A percentile compares a stretch with the other conserved stretches of the same genome.
Conservation (phyloP, 2,797 vertebrate species). For the Eulemur coronatus region DNA sequence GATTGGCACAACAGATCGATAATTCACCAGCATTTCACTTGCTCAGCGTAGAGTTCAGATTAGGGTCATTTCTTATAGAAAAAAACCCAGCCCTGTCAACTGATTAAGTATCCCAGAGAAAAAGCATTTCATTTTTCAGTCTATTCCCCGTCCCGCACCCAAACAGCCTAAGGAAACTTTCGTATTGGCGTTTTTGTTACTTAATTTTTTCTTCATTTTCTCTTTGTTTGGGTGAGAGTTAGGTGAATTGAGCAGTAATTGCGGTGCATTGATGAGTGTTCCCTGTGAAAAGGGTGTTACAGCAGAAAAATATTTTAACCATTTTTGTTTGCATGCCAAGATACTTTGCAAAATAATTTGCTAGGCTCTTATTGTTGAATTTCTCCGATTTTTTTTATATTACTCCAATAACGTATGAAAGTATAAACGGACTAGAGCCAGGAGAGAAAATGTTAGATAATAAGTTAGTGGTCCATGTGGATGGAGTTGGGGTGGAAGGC, state of each 20-base stretch:
- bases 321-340: background rate
- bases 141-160: background rate
- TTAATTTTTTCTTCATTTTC: background rate
- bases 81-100: background rate
- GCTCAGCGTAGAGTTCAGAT: slow-evolving; percentile 66
- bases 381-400: background rate
- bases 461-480: background rate
- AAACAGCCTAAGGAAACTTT: background rate
- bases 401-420: background rate
- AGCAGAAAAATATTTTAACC: background rate
- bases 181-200: background rate
- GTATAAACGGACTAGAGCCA: background rate
- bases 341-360: background rate
- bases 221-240: background rate
- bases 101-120: background rate
- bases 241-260: background rate
- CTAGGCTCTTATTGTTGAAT: background rate
- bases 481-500: background rate
- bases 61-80: slow-evolving; percentile 62
- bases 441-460: background rate
- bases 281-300: background rate
- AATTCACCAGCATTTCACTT: slow-evolving; percentile 51
- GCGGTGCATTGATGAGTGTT: background rate
- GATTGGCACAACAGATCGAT: slow-evolving; percentile 72
- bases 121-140: background rate